Percentiles rank a stretch among this genome's conserved stretches.
These are phyloP conservation scores for Cephus pulcher DNA, from an alignment of 2,888 invertebrate species.

Conservation along the genomic window DNA sequence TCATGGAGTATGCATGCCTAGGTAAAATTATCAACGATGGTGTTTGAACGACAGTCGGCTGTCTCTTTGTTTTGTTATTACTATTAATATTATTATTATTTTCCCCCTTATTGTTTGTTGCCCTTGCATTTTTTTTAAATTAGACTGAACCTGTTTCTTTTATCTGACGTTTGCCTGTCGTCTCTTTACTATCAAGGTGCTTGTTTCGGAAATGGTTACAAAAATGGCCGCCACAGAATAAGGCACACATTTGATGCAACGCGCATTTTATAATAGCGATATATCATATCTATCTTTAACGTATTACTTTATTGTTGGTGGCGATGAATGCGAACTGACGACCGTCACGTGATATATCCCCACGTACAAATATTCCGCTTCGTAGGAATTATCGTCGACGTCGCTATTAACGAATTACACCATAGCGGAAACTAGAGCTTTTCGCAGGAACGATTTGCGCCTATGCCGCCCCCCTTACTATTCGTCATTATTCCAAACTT, in stretches of 20 bases:
- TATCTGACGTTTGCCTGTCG: constrained; percentile 15
- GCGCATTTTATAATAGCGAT: constrained; percentile 55
- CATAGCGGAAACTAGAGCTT: neutral
- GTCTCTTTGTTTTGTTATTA: neutral
- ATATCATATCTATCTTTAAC: constrained; percentile 34
- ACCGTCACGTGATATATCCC: neutral
- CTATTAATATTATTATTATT: neutral
- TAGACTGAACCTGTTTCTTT: neutral
- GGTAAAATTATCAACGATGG: constrained; percentile 30
- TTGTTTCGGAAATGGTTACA: constrained; percentile 56
- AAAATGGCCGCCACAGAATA: constrained; percentile 65
- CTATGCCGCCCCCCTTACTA: neutral
- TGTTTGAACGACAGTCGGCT: neutral
- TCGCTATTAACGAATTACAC: constrained; percentile 2
- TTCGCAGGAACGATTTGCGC: constrained; percentile 4
- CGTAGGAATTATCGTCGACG: neutral
- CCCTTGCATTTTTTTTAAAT: neutral
- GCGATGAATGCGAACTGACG: constrained; percentile 19
- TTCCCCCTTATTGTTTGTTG: neutral
- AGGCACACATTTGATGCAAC: constrained; percentile 67
- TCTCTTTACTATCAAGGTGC: constrained; percentile 37
- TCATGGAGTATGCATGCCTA: constrained; percentile 32
- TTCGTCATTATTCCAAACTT: neutral
- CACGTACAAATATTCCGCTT: neutral
- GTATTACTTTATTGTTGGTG: constrained; percentile 26